Base-by-base conservation (phyloP, 1,140 invertebrate species). In the Leptonema lineaticorne region DNA sequence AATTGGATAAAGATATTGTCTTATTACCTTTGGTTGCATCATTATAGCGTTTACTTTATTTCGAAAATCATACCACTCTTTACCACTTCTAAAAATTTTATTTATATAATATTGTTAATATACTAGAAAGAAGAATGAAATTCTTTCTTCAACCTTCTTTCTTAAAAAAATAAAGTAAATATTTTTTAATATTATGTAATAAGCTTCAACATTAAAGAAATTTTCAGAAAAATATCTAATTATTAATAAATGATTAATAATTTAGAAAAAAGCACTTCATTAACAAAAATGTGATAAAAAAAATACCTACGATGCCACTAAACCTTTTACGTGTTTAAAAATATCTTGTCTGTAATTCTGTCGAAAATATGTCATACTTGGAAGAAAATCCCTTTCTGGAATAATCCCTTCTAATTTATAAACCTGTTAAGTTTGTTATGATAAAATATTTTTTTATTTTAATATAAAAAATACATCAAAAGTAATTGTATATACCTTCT, bases 51-150 rank as follows among this genome's bases (percentile, higher is more conserved):
- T 69, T 0, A 69, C 67, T 57, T 63, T 57, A 33, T 16, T 69
- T 37, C 67, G 41, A 45, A 69, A 69, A 9, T 37, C 33, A 45
- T 63, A 64, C 67, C 67, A 69, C 22, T 69, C 67, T 53, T 63
- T 20, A 14, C 67, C 67, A 29, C 64, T 0, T 24, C 67, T 69
- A 41, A 30, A 45, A 63, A n/a, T n/a, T n/a, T n/a, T n/a, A n/a
- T n/a, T n/a, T n/a, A n/a, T n/a, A n/a, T n/a, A n/a, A n/a, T n/a
- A n/a, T n/a, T n/a, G n/a, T n/a, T n/a, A n/a, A n/a, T n/a, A n/a
- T n/a, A n/a, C n/a, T n/a, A n/a, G n/a, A n/a, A n/a, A n/a, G n/a
- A n/a, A n/a, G n/a, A n/a, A n/a, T n/a, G n/a, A n/a, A n/a, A n/a
- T n/a, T n/a, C n/a, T n/a, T n/a, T n/a, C n/a, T n/a, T n/a, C n/a